These are phyloP conservation scores for Echeneis naucrates DNA, from an alignment of 2,797 vertebrate species.

Conservation along the genomic window DNA sequence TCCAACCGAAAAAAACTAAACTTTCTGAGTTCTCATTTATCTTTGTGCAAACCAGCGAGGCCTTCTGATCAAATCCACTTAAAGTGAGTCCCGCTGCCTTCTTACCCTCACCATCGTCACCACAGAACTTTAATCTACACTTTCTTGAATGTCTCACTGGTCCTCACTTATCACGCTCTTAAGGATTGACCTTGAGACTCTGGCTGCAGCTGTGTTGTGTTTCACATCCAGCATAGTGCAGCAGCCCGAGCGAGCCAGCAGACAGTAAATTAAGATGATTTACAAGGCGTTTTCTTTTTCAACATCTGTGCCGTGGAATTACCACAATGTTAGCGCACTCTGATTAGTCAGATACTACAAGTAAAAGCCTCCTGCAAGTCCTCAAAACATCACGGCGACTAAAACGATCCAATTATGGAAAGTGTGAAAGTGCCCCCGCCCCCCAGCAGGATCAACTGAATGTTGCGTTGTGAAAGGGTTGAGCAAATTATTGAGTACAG, in stretches of 20 bases:
- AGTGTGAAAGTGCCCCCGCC: conserved; percentile 7
- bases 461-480: neutral
- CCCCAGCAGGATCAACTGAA: neutral
- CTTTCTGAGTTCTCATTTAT: conserved; percentile 78
- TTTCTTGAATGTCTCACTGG: conserved; percentile 27
- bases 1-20: conserved; percentile 66
- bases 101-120: conserved; percentile 37
- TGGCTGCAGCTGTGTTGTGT: neutral
- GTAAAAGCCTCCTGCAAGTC: conserved; percentile 33
- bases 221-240: conserved; percentile 5
- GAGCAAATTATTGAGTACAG: neutral
- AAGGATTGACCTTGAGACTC: conserved; percentile 59
- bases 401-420: conserved; percentile 48
- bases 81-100: conserved; percentile 54
- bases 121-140: conserved; percentile 61
- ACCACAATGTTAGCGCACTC: conserved; percentile 3
- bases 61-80: conserved; percentile 77
- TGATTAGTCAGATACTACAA: conserved; percentile 20
- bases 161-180: conserved; percentile 58
- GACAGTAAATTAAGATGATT: conserved; percentile 33
- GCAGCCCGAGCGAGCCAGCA: neutral
- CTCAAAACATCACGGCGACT: conserved; percentile 22
- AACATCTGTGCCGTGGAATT: conserved; percentile 22
- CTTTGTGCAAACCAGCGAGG: conserved; percentile 73
- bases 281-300: neutral